These are phyloP conservation scores for Ornithoptera alexandrae DNA, from an alignment of 2,888 invertebrate genomes.

Conservation along the genomic window DNA sequence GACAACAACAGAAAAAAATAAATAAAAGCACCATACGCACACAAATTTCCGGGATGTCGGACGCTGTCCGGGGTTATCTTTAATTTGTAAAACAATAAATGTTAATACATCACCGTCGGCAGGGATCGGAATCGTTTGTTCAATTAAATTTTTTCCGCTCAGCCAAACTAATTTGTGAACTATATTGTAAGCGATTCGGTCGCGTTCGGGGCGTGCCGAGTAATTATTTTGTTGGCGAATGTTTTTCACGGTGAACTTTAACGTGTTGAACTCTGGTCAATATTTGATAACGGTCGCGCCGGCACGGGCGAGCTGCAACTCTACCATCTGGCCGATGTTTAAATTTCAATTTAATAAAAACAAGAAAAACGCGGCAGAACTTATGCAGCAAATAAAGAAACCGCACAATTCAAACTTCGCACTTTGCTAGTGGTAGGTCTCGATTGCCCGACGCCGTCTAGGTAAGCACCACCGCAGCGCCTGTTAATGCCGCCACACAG, in stretches of 20 bases:
- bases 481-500: no score
- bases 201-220: constrained; percentile 47
- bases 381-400: neutral
- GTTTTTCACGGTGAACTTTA: constrained; percentile 68
- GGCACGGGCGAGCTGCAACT: constrained; percentile 46
- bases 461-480: no score
- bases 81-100: constrained; percentile 78
- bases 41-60: constrained; percentile 43
- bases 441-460: no score
- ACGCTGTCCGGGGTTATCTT: constrained; percentile 61
- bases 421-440: no score
- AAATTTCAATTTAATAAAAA: constrained; percentile 49
- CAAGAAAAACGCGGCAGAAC: constrained; percentile 19
- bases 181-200: constrained; percentile 59
- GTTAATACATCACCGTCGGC: constrained; percentile 68
- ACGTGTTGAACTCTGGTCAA: constrained; percentile 72
- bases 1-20: constrained; percentile 50
- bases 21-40: constrained; percentile 37
- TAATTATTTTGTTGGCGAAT: constrained; percentile 73
- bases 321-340: constrained; percentile 50
- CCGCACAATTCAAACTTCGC: no score
- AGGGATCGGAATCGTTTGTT: constrained; percentile 48
- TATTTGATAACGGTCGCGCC: constrained; percentile 60
- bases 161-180: constrained; percentile 75
- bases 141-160: constrained; percentile 66